Conservation (phyloP, 2,113 vertebrate species). For the Pelecanoides urinatrix region DNA sequence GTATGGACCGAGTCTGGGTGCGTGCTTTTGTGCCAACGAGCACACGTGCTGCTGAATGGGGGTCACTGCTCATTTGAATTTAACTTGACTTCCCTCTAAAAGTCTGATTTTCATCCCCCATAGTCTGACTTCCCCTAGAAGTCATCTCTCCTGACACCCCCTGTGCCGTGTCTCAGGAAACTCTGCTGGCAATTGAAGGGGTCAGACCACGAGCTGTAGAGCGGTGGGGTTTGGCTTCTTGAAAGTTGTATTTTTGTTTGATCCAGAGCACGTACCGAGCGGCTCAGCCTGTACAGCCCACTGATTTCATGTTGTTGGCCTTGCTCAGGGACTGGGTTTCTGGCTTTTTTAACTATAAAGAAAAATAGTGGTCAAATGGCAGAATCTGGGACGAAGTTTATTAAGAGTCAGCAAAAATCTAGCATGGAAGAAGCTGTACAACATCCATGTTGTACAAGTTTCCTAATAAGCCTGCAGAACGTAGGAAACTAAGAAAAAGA, state of each 20-base stretch:
- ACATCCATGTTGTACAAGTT: neutral
- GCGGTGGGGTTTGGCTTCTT: neutral
- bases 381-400: neutral
- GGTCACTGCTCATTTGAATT: neutral
- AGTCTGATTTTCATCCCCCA: neutral
- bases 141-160: neutral
- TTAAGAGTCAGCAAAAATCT: neutral
- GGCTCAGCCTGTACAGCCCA: neutral
- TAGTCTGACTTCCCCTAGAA: neutral
- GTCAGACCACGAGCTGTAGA: neutral
- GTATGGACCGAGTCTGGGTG: accelerated
- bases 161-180: neutral
- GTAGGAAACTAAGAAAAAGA: neutral
- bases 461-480: neutral
- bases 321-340: neutral
- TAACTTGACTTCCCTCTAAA: neutral
- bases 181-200: neutral
- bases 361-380: neutral
- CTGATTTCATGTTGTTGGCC: neutral
- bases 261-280: accelerated
- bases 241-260: neutral
- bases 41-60: neutral
- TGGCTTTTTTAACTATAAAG: neutral
- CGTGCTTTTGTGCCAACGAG: accelerated
- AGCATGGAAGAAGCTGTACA: neutral